Conservation (phyloP, 1,140 invertebrate species). For the Drosophila navojoa region DNA sequence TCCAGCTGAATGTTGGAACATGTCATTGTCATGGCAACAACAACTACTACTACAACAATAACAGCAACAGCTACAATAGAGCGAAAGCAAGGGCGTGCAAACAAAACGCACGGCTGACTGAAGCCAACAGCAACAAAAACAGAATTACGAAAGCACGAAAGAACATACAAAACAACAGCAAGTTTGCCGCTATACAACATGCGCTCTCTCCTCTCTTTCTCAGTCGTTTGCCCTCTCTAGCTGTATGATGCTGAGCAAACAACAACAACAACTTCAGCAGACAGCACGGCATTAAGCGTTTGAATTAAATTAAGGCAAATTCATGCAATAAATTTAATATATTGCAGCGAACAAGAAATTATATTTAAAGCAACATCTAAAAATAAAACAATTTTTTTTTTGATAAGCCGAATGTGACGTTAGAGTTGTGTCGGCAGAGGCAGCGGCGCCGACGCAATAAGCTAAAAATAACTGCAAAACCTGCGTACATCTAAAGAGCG, state of each 20-base stretch:
- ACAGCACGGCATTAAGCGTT: slow-evolving; percentile 40
- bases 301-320: slow-evolving; percentile 76
- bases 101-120: slow-evolving; percentile 77
- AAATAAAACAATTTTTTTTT: slow-evolving; percentile 59
- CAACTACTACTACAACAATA: slow-evolving; percentile 43
- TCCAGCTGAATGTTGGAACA: slow-evolving; percentile 47
- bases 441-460: slow-evolving; percentile 42
- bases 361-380: slow-evolving; percentile 68
- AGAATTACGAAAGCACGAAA: slow-evolving; percentile 41
- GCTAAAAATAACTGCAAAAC: slow-evolving; percentile 44
- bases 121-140: slow-evolving; percentile 46
- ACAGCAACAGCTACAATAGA: slow-evolving; percentile 30
- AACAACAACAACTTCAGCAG: slow-evolving; percentile 11
- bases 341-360: slow-evolving; percentile 46
- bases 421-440: slow-evolving; percentile 12
- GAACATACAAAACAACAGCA: slow-evolving; percentile 37
- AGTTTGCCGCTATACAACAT: slow-evolving; percentile 15
- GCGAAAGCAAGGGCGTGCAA: slow-evolving; percentile 65
- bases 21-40: slow-evolving; percentile 64
- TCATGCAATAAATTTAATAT: slow-evolving; percentile 57
- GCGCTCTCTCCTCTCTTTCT: neutral
- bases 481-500: slow-evolving; percentile 3
- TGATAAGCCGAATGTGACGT: slow-evolving; percentile 64
- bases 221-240: neutral
- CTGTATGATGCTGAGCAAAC: slow-evolving; percentile 35